Percentiles rank a stretch among this genome's conserved stretches.
Evolutionary conservation across 2,797 vertebrate genomes (phyloP).

Genomic region (Helostoma temminkii): DNA sequence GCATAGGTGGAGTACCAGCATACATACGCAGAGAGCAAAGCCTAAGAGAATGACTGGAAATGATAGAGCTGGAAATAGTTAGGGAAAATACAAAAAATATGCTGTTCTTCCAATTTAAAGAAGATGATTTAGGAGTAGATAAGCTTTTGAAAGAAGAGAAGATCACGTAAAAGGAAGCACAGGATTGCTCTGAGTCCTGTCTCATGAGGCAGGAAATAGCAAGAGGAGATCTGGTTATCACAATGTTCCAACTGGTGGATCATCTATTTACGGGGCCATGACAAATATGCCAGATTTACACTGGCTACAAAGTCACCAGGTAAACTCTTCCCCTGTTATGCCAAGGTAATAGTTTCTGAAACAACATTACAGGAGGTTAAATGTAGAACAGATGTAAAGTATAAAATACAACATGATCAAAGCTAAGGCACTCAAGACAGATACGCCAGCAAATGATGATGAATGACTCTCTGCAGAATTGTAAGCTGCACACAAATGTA

Average conservation of each 20-base stretch:
- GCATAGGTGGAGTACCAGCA: conserved; percentile 58
- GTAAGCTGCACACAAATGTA: conserved; percentile 95
- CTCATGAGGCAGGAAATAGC: conserved; percentile 72
- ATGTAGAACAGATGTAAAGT: conserved; percentile 99
- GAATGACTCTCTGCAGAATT: conserved; percentile 95
- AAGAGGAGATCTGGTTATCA: conserved; percentile 64
- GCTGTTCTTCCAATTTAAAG: conserved; percentile 57
- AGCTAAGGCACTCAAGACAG: conserved; percentile 94
- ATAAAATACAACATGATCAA: conserved; percentile 99
- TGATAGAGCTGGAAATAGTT: conserved; percentile 73
- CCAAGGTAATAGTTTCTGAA: conserved; percentile 93
- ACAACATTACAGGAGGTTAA: conserved; percentile 96
- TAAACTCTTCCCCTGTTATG: conserved; percentile 87
- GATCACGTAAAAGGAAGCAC: conserved; percentile 73
- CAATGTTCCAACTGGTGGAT: conserved; percentile 63
- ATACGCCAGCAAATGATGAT: conserved; percentile 99
- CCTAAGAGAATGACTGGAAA: conserved; percentile 68
- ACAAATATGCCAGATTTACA: conserved; percentile 80
- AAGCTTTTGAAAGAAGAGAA: conserved; percentile 72
- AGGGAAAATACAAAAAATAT: conserved; percentile 42
- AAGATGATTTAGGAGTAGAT: conserved; percentile 77
- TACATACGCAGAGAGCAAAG: conserved; percentile 49
- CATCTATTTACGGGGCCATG: conserved; percentile 68
- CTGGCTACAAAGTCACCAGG: conserved; percentile 81
- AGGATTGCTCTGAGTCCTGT: conserved; percentile 68